Evolutionary conservation across 1,140 invertebrate genomes (phyloP), one percentile per base, ranked within the genome.

Genomic region (Caerostris darwini): DNA sequence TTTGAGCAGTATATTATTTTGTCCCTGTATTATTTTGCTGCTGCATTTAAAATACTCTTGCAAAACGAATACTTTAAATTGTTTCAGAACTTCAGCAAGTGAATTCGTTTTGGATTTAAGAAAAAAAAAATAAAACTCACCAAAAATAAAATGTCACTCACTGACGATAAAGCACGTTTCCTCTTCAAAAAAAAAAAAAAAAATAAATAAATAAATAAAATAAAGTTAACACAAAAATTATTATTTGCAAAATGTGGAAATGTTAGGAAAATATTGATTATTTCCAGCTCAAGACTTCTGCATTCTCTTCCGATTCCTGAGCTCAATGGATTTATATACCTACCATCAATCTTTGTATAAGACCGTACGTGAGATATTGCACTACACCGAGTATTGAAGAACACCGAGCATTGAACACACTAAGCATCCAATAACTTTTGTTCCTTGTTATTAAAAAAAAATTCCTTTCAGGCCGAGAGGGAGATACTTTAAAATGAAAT

Each of bases 401-500:
- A 83, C 50, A 57, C 81, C 59, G 14, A 85, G n/a, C 64, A 67
- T 10, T 10, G 64, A 67, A 67, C 64, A 10, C 12, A 67, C 7
- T 8, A 50, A 50, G 85, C 85, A 64, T 8, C 50, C 85, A 87
- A 87, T 87, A 87, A 87, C 85, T 64, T 57, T 87, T 87, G 85
- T 87, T 58, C 85, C 85, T 87, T 87, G 85, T 50, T 87, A 64
- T 87, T 87, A 17, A 87, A 87, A 83, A n/a, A 64, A 64, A 64
- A 57, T 3, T 2, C n/a, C n/a, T n/a, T n/a, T 34, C 53, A 87
- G 14, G 6, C 10, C 14, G 85, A 59, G 53, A n/a, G n/a, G n/a
- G n/a, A 58, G 58, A 87, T 64, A 61, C 85, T 87, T 87, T 87
- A 87, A 87, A 87, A 87, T 87, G 85, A 87, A 87, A 87, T 87